phyloP scores from a whole-genome alignment of 2,797 vertebrate genomes.

The Cercopithecus neglectus region DNA sequence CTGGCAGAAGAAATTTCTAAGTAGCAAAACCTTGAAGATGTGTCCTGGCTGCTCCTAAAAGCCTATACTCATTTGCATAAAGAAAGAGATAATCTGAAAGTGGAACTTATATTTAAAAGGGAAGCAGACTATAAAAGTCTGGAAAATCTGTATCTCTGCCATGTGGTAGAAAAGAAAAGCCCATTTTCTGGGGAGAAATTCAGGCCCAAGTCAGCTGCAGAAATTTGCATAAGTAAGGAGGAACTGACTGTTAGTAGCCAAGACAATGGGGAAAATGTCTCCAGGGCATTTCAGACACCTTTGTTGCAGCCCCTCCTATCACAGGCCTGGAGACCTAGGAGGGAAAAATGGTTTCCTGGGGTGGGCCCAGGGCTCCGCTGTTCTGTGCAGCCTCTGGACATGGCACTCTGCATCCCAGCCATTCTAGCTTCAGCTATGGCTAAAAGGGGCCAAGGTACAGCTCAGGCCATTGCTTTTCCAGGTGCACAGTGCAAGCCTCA shows the following conservation, averaged over 20 bases:
- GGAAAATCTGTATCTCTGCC: neutral
- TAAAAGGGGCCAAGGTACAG: neutral
- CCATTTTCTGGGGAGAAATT: neutral
- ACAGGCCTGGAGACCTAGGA: neutral
- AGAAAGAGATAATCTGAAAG: neutral
- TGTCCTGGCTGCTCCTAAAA: neutral
- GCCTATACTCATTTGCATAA: neutral
- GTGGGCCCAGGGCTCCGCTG: neutral
- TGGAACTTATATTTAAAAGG: neutral
- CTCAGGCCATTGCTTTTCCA: neutral
- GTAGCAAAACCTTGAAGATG: neutral
- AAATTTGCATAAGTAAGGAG: neutral
- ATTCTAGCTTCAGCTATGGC: neutral
- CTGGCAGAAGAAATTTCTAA: neutral
- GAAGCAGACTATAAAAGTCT: neutral
- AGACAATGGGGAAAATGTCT: neutral
- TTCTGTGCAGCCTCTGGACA: neutral
- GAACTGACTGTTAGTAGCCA: neutral
- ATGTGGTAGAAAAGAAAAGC: neutral
- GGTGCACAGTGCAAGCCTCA: neutral
- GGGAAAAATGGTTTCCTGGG: neutral
- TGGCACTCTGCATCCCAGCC: neutral
- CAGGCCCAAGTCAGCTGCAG: neutral
- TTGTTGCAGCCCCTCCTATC: neutral
- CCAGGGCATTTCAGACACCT: neutral